Conservation (phyloP, 2,888 invertebrate species). For the Dynastes grantii region DNA sequence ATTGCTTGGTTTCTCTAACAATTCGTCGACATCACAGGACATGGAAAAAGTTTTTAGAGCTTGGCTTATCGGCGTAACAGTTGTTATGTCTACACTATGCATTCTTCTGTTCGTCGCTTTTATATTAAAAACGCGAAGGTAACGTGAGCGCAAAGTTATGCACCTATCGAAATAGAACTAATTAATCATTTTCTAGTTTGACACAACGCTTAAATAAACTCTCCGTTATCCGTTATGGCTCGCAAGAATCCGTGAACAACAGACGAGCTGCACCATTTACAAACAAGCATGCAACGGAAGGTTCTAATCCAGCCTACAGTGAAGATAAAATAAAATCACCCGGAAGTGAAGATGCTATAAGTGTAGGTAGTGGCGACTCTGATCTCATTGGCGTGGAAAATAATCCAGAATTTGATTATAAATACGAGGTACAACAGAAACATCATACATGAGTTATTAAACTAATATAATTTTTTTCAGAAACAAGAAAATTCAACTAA, state of each 20-base stretch:
- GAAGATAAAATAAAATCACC: conserved; percentile 70
- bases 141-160: conserved; percentile 53
- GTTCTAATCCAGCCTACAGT: conserved; percentile 82
- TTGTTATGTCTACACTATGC: conserved; percentile 72
- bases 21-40: conserved; percentile 61
- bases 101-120: conserved; percentile 73
- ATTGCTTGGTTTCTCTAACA: conserved; percentile 57
- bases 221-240: conserved; percentile 78
- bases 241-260: conserved; percentile 76
- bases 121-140: conserved; percentile 75
- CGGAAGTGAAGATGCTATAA: conserved; percentile 70
- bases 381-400: conserved; percentile 55
- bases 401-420: conserved; percentile 53
- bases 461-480: conserved; percentile 27
- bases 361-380: conserved; percentile 72
- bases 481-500: conserved; percentile 13
- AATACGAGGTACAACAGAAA: conserved; percentile 26
- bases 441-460: not conserved
- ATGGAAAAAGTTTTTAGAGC: conserved; percentile 71
- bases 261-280: conserved; percentile 77
- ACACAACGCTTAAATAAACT: conserved; percentile 77
- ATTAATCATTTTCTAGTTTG: conserved; percentile 68
- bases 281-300: conserved; percentile 80
- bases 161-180: not conserved
- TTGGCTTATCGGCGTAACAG: conserved; percentile 73